Conservation (phyloP, 2,888 invertebrate species). For the Seira ritae region DNA sequence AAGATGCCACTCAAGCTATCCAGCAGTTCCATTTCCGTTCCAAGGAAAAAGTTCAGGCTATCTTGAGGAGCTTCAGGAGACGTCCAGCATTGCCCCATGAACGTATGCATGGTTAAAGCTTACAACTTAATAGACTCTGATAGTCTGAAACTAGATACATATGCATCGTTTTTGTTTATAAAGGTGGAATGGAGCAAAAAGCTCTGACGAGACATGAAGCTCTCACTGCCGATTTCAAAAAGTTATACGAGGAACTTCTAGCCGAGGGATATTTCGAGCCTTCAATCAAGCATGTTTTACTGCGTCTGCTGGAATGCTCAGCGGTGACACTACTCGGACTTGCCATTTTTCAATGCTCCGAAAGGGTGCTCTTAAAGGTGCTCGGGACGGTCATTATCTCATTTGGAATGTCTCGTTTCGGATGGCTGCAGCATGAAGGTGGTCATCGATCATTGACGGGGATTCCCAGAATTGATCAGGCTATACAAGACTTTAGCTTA, state of each 20-base stretch:
- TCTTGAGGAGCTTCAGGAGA: neutral
- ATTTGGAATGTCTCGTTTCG: neutral
- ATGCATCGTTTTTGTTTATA: too few relatives aligned
- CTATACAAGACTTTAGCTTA: too few relatives aligned
- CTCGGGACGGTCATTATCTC: neutral
- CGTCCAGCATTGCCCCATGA: slow-evolving; percentile 22
- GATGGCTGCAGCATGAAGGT: slow-evolving; percentile 69
- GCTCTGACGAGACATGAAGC: slow-evolving; percentile 19
- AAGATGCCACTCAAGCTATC: slow-evolving; percentile 15
- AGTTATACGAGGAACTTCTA: slow-evolving; percentile 15
- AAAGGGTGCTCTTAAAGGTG: neutral
- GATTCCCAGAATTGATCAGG: slow-evolving; percentile 62
- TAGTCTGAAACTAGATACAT: too few relatives aligned
- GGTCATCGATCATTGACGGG: slow-evolving; percentile 71
- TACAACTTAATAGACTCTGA: too few relatives aligned
- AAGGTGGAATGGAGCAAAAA: slow-evolving; percentile 8
- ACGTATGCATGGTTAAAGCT: too few relatives aligned
- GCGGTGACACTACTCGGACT: neutral
- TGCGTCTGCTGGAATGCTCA: slow-evolving; percentile 23
- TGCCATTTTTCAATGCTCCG: neutral
- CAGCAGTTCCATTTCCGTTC: slow-evolving; percentile 25
- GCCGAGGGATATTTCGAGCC: slow-evolving; percentile 31
- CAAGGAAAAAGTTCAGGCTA: neutral
- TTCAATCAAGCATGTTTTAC: slow-evolving; percentile 14
- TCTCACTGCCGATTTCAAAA: slow-evolving; percentile 21